Conservation (phyloP, 1,140 invertebrate genomes). For the Acromyrmex charruanus region DNA sequence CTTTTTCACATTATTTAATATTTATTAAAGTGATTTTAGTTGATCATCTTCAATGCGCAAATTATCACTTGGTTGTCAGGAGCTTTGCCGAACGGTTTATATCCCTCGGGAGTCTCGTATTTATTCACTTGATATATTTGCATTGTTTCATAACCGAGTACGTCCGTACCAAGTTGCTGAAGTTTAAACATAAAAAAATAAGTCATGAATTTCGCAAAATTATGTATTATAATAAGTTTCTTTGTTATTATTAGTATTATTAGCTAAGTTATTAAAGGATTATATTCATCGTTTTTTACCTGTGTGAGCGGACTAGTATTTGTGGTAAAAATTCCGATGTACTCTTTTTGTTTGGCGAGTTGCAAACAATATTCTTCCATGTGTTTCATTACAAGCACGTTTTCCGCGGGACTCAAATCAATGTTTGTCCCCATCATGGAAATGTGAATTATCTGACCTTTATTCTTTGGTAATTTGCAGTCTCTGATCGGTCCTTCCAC, state of each 20-base stretch:
- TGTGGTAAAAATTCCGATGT: constrained; percentile 93
- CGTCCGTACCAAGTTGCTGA: constrained; percentile 92
- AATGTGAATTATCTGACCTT: constrained; percentile 92
- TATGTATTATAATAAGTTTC: background rate
- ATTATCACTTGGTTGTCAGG: constrained; percentile 91
- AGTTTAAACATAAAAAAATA: constrained; percentile 36
- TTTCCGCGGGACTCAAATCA: constrained; percentile 89
- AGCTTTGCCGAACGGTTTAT: constrained; percentile 90
- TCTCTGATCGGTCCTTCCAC: constrained; percentile 91
- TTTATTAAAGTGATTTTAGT: constrained; percentile 24
- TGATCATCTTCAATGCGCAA: constrained; percentile 90
- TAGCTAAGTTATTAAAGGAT: background rate
- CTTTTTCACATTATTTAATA: background rate
- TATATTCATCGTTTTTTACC: constrained; percentile 85
- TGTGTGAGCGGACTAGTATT: constrained; percentile 95
- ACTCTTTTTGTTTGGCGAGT: constrained; percentile 89
- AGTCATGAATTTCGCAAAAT: background rate
- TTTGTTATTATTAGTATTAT: background rate
- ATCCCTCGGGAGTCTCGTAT: constrained; percentile 91
- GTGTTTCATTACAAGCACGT: constrained; percentile 91
- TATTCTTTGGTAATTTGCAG: constrained; percentile 88
- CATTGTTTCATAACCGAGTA: constrained; percentile 93
- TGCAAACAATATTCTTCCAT: constrained; percentile 92
- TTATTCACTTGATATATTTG: constrained; percentile 93
- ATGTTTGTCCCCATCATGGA: constrained; percentile 94